phyloP scores from a whole-genome alignment of 35 echinoderm and acorn worm species.

The Apostichopus californicus region DNA sequence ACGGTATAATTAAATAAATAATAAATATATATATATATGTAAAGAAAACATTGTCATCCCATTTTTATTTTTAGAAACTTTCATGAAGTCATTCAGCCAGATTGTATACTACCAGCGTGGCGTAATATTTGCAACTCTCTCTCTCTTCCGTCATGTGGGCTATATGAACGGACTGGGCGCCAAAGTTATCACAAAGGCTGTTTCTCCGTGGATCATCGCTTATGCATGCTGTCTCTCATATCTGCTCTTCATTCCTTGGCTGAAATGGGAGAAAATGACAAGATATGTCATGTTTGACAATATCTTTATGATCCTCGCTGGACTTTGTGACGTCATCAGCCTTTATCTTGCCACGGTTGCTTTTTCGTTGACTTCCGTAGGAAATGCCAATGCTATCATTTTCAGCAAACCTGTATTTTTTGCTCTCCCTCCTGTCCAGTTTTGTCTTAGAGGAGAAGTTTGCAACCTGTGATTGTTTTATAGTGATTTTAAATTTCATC shows the following conservation, averaged over 20 bases:
- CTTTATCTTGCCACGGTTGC: not conserved
- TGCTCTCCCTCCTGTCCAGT: not conserved
- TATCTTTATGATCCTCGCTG: not conserved
- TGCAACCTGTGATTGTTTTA: not conserved
- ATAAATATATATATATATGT: too few species aligned
- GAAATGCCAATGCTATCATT: not conserved
- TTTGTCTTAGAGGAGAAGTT: not conserved
- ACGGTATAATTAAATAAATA: too few species aligned
- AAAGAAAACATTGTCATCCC: too few species aligned
- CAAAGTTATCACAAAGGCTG: not conserved
- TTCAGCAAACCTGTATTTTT: conserved; percentile 18
- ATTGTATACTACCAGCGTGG: not conserved
- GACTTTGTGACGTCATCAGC: not conserved
- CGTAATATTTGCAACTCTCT: not conserved
- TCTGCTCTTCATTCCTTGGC: not conserved
- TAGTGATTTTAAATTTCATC: not conserved
- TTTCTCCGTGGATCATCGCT: not conserved
- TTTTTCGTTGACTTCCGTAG: not conserved
- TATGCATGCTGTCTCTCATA: not conserved
- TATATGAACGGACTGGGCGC: not conserved
- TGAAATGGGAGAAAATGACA: not conserved
- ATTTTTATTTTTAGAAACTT: not conserved
- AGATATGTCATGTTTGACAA: not conserved
- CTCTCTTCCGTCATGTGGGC: not conserved
- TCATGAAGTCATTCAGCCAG: not conserved